A percentile compares a stretch with the other conserved stretches of the same genome.
phyloP scores from a whole-genome alignment of 2,113 vertebrate genomes.

The Macaca mulatta region DNA sequence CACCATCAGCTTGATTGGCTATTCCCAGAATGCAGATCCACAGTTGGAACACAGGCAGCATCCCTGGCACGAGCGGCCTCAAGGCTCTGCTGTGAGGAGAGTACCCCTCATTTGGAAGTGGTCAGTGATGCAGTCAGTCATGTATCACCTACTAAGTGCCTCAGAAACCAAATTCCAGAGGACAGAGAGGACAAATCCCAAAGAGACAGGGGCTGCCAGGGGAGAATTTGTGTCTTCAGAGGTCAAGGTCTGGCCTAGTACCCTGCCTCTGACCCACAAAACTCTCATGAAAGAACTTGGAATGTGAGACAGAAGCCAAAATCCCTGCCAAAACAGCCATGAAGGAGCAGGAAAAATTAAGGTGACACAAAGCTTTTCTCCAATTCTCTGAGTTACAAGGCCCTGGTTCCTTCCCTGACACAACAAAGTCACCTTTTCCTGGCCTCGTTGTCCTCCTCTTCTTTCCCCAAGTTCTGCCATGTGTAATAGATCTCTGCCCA shows the following conservation, averaged over 20 bases:
- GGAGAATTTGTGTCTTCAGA: background rate
- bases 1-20: background rate
- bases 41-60: background rate
- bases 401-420: background rate
- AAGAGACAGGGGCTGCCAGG: background rate
- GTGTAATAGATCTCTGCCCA: conserved; percentile 53
- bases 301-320: conserved; percentile 27
- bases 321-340: background rate
- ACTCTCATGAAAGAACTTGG: background rate
- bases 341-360: background rate
- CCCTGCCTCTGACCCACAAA: background rate
- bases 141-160: background rate
- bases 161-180: background rate
- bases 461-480: conserved; percentile 66
- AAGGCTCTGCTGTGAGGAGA: background rate
- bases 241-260: background rate
- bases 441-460: conserved; percentile 16
- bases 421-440: conserved; percentile 39
- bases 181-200: background rate
- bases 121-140: background rate
- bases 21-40: background rate
- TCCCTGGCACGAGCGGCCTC: background rate
- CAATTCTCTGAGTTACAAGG: background rate
- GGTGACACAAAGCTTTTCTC: background rate
- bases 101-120: background rate